Conservation (phyloP, 2,797 vertebrate species). For the Serranus cabrilla region DNA sequence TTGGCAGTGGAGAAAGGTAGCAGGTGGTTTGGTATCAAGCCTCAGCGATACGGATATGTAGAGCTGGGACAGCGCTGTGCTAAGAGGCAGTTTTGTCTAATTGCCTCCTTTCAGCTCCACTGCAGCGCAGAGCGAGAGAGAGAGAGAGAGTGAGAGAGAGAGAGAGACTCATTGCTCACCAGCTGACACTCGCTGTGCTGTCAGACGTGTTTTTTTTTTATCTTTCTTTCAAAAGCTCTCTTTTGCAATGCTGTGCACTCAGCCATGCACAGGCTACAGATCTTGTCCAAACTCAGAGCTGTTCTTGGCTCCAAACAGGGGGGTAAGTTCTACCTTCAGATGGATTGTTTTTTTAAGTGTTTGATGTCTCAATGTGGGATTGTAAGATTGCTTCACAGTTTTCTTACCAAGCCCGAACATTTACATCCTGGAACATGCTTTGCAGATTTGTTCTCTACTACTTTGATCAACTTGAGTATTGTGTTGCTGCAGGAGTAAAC, state of each 20-base stretch:
- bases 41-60: slow-evolving; percentile 70
- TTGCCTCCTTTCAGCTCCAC: slow-evolving; percentile 74
- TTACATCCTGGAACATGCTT: slow-evolving; percentile 9
- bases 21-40: slow-evolving; percentile 76
- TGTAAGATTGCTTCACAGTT: slow-evolving; percentile 22
- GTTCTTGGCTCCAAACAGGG: slow-evolving; percentile 68
- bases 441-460: neutral
- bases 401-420: slow-evolving; percentile 3
- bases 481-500: slow-evolving; percentile 5
- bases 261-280: slow-evolving; percentile 79
- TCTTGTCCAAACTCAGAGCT: slow-evolving; percentile 73
- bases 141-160: slow-evolving; percentile 8
- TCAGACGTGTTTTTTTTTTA: slow-evolving; percentile 70
- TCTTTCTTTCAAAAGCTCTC: slow-evolving; percentile 66
- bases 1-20: slow-evolving; percentile 57
- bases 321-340: slow-evolving; percentile 78
- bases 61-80: slow-evolving; percentile 71
- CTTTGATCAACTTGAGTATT: slow-evolving; percentile 12
- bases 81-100: slow-evolving; percentile 75
- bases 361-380: slow-evolving; percentile 29
- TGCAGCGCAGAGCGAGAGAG: slow-evolving; percentile 44
- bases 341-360: slow-evolving; percentile 36
- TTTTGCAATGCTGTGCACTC: slow-evolving; percentile 82
- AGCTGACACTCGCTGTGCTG: slow-evolving; percentile 53
- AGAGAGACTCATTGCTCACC: slow-evolving; percentile 33